phyloP scores from a whole-genome alignment of 2,888 invertebrate genomes.

The Scaptomyza parva region DNA sequence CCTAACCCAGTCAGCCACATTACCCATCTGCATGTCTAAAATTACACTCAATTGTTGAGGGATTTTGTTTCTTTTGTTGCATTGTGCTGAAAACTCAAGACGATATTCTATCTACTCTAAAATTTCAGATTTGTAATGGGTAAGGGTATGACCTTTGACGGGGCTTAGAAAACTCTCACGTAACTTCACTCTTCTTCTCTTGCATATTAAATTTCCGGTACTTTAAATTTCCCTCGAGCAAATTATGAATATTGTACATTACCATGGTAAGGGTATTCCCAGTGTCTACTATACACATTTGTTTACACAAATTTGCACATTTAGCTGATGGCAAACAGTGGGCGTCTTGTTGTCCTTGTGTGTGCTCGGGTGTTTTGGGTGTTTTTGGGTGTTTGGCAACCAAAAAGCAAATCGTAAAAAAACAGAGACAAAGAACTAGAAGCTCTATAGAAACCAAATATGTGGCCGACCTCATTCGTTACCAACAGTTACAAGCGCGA shows the following conservation, averaged over 20 bases:
- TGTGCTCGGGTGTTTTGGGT: constrained; percentile 59
- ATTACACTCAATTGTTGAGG: constrained; percentile 51
- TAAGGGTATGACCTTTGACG: neutral
- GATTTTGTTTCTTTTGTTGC: constrained; percentile 21
- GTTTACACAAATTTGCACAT: constrained; percentile 49
- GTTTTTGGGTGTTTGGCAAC: constrained; percentile 73
- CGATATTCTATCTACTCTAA: constrained; percentile 24
- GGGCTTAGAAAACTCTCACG: neutral
- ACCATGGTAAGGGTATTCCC: constrained; percentile 30
- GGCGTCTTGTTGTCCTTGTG: constrained; percentile 65
- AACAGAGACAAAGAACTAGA: constrained; percentile 38
- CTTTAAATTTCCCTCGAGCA: neutral
- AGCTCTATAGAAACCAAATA: constrained; percentile 76
- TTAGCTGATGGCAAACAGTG: constrained; percentile 26
- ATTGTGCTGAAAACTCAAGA: neutral
- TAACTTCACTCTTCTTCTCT: neutral
- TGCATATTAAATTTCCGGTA: neutral
- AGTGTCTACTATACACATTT: neutral
- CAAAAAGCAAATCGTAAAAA: constrained; percentile 48
- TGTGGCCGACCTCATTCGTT: constrained; percentile 77
- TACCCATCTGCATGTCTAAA: constrained; percentile 55
- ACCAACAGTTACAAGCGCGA: constrained; percentile 74
- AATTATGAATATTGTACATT: neutral
- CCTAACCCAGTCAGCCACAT: neutral
- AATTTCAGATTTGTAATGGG: neutral